Conservation (phyloP, 2,113 vertebrate species). For the Mesembrinibis cayennensis region DNA sequence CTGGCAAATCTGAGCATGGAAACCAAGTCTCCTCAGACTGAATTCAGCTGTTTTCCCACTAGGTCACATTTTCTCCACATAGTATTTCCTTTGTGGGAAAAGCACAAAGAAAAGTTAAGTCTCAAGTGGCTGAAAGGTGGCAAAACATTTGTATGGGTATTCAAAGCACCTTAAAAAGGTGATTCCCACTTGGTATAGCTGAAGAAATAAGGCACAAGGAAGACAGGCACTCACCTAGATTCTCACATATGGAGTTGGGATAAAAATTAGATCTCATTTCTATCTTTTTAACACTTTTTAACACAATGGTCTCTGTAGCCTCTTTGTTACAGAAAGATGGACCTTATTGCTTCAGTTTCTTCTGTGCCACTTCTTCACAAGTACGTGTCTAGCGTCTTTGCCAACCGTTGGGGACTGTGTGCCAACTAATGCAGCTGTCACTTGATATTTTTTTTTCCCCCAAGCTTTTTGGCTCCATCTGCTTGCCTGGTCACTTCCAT, state of each 20-base stretch:
- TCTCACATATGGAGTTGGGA: neutral
- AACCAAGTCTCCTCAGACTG: neutral
- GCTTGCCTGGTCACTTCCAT: constrained; percentile 24
- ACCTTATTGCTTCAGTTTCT: neutral
- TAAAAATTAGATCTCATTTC: neutral
- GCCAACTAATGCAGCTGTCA: constrained; percentile 39
- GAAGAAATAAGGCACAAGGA: neutral
- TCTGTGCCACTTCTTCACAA: neutral
- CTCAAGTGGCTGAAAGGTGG: neutral
- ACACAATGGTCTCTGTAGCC: neutral
- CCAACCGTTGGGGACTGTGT: neutral
- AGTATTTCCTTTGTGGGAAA: neutral
- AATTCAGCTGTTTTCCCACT: neutral
- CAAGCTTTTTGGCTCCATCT: constrained; percentile 29
- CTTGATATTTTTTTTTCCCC: neutral
- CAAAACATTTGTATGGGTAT: neutral
- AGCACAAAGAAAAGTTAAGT: neutral
- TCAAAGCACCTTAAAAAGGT: neutral
- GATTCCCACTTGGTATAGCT: neutral
- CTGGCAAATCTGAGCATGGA: neutral
- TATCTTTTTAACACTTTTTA: neutral
- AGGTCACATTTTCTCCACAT: neutral
- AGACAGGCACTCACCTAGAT: neutral
- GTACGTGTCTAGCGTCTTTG: neutral
- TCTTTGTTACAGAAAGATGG: neutral